phyloP scores from a whole-genome alignment of 2,888 invertebrate genomes.

The Dasysyrphus tricinctus region DNA sequence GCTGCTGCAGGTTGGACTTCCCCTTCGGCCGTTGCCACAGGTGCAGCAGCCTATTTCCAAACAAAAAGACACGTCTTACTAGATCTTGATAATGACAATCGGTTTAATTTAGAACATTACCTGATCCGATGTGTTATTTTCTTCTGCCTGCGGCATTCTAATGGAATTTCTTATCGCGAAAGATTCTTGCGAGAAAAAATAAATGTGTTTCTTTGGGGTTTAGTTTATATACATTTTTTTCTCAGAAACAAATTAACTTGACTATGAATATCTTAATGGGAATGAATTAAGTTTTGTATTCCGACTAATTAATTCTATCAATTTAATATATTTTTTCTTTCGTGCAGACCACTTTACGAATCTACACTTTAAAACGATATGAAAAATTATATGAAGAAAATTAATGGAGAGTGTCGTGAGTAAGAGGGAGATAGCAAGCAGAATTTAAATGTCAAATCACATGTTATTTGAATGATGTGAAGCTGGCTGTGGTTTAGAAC shows the following conservation, averaged over 20 bases:
- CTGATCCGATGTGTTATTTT: constrained; percentile 42
- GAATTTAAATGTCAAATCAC: constrained; percentile 66
- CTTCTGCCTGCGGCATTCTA: constrained; percentile 60
- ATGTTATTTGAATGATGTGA: constrained; percentile 48
- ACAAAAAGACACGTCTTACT: background rate
- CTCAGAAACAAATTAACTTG: background rate
- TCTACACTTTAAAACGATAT: constrained; percentile 51
- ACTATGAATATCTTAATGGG: constrained; percentile 8
- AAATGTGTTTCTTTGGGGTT: constrained; percentile 18
- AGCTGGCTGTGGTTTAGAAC: constrained; percentile 54
- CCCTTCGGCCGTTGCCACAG: constrained; percentile 38
- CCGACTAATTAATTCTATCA: constrained; percentile 37
- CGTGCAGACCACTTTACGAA: constrained; percentile 56
- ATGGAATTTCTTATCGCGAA: constrained; percentile 3
- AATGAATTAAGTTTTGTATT: constrained; percentile 11
- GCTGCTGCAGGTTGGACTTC: constrained; percentile 75
- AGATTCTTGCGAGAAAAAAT: constrained; percentile 20
- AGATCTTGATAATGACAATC: background rate
- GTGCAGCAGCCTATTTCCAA: constrained; percentile 51
- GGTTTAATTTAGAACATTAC: constrained; percentile 31
- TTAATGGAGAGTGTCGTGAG: constrained; percentile 22
- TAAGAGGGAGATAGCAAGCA: constrained; percentile 33
- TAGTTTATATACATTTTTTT: constrained; percentile 55
- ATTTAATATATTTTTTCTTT: constrained; percentile 27
- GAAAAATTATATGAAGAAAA: constrained; percentile 54